Base-by-base conservation (phyloP, 2,797 vertebrate species). In the Pogonophryne albipinna region DNA sequence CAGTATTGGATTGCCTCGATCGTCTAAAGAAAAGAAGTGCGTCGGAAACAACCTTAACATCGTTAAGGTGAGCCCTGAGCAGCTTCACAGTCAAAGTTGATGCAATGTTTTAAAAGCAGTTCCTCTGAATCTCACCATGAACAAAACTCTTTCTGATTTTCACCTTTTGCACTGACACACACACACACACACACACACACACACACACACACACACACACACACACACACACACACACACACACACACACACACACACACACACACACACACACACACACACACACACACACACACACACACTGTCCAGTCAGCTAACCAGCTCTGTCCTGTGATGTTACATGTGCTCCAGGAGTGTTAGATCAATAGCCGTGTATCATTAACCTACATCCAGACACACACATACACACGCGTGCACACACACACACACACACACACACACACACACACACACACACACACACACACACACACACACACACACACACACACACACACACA, bases 311-410 rank as follows among this genome's bases (percentile, higher is more conserved):
- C 19, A 19, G 41, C 16, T 69, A 27, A 66, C 60, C 71, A 64
- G 42, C 70, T 77, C 67, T 74, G 76, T 83, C 78, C 83, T 64
- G 52, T 34, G 56, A 65, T 52, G 55, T 65, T 68, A 75, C 77
- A 74, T 51, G 62, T 80, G 52, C 67, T 80, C 23, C 23, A 53
- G 56, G 61, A 67, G 45, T 0, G 5, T 12, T 3, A 45, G 73
- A 91, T 91, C 90, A 85, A 81, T 91, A 85, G 53, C 64, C 68
- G 59, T 58, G 66, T 87, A 74, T 89, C 83, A 89, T 88, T 89
- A 88, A 89, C 82, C 86, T 71, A 87, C 70, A 85, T 91, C 75
- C 49, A 70, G 65, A 80, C 53, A 79, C 66, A 53, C 57, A 60
- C 61, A 65, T 63, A 70, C 68, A 80, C 53, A 79, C 66, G 49